Evolutionary conservation across 2,797 vertebrate species (phyloP).

Genomic region (Myotis planiceps): DNA sequence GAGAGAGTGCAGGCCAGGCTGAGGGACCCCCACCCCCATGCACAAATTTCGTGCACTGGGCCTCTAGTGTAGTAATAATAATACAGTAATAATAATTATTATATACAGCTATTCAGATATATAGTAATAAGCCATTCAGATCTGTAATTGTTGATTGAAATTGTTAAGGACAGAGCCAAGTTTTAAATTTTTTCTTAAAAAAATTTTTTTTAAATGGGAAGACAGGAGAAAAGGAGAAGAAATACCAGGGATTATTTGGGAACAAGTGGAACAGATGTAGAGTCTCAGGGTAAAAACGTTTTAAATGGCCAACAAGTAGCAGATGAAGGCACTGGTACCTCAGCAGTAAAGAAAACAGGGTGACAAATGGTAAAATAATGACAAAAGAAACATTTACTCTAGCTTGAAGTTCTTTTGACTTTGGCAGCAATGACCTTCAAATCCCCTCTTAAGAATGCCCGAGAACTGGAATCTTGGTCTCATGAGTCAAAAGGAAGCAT

Average conservation of each 20-base stretch:
- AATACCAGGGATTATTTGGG: not conserved
- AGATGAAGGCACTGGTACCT: not conserved
- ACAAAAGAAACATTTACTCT: not conserved
- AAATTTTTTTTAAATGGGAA: not conserved
- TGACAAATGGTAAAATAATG: not conserved
- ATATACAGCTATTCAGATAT: not conserved
- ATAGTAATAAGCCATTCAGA: not conserved
- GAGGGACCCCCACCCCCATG: no score
- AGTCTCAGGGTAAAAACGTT: not conserved
- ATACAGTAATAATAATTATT: not conserved
- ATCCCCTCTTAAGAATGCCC: not conserved
- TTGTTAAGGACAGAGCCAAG: not conserved
- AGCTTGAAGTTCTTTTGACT: not conserved
- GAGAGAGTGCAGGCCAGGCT: no score
- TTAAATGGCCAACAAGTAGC: not conserved
- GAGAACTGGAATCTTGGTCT: not conserved
- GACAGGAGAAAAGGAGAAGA: not conserved
- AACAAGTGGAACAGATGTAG: not conserved
- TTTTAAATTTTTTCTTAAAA: slow-evolving; percentile 6
- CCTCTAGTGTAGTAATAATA: not conserved
- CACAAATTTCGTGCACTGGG: no score
- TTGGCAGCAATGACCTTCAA: not conserved
- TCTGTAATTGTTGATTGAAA: not conserved
- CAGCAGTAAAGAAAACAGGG: slow-evolving; percentile 9
- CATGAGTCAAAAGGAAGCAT: not conserved